These are phyloP conservation scores for Sylvilagus floridanus DNA, from an alignment of 2,797 vertebrate species.

Conservation along the genomic window DNA sequence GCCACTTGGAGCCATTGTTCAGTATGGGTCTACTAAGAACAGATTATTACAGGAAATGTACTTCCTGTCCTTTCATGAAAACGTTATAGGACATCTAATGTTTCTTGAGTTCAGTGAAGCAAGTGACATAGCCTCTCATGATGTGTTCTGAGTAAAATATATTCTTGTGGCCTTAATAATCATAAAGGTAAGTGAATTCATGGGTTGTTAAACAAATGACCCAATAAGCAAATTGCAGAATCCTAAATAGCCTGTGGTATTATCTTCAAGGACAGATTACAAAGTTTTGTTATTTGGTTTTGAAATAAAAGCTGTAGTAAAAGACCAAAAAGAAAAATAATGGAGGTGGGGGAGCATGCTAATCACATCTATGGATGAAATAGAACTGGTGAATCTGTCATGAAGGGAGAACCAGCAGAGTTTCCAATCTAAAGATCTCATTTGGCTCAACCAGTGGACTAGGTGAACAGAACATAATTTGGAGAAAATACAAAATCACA, in stretches of 20 bases:
- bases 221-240: constrained; percentile 40
- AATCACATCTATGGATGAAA: neutral
- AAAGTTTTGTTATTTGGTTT: neutral
- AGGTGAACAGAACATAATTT: neutral
- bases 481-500: neutral
- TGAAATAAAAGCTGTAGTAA: neutral
- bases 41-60: neutral
- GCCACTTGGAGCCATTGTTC: neutral
- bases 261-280: neutral
- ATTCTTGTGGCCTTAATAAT: neutral
- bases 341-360: neutral
- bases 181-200: constrained; percentile 30
- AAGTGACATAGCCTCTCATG: neutral
- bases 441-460: neutral
- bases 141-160: neutral
- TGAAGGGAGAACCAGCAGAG: neutral
- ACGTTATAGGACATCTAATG: neutral
- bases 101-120: neutral
- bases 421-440: constrained; percentile 3
- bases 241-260: neutral
- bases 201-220: neutral
- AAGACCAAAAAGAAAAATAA: neutral
- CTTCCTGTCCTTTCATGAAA: neutral
- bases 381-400: neutral
- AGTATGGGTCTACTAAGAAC: neutral